These are phyloP conservation scores for Cyprinella venusta DNA, from an alignment of 2,797 vertebrate species.

Conservation along the genomic window DNA sequence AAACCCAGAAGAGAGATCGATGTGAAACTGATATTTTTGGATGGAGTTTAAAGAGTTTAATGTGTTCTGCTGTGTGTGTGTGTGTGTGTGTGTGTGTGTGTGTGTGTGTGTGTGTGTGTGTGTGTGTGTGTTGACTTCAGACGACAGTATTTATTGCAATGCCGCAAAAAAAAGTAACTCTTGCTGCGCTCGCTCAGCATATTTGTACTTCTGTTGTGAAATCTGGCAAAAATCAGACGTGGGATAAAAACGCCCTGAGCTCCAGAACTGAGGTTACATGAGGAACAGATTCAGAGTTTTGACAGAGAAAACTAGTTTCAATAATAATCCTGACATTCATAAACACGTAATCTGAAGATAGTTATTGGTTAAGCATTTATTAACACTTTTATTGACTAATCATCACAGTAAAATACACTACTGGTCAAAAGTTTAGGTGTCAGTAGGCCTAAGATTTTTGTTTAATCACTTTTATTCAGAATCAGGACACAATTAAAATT, in stretches of 20 bases:
- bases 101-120: constrained; percentile 27
- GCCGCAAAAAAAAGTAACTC: background rate
- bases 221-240: constrained; percentile 18
- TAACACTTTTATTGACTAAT: no score
- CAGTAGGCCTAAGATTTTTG: no score
- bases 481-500: no score
- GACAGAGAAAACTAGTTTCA: background rate
- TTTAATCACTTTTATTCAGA: no score
- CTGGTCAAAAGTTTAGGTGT: no score
- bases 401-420: no score
- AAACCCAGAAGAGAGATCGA: background rate
- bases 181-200: constrained; percentile 11
- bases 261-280: constrained; percentile 8
- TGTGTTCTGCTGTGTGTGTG: background rate
- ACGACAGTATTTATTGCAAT: constrained; percentile 37
- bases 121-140: constrained; percentile 1
- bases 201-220: constrained; percentile 15
- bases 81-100: constrained; percentile 15
- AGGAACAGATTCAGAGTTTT: background rate
- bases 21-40: background rate
- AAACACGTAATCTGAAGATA: no score
- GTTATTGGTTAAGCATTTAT: no score
- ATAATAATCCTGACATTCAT: background rate
- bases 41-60: no score
- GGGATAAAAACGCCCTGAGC: constrained; percentile 16